Percentiles rank a stretch among this genome's conserved stretches.
phyloP scores from a whole-genome alignment of 2,113 vertebrate species.

The Cavia porcellus region DNA sequence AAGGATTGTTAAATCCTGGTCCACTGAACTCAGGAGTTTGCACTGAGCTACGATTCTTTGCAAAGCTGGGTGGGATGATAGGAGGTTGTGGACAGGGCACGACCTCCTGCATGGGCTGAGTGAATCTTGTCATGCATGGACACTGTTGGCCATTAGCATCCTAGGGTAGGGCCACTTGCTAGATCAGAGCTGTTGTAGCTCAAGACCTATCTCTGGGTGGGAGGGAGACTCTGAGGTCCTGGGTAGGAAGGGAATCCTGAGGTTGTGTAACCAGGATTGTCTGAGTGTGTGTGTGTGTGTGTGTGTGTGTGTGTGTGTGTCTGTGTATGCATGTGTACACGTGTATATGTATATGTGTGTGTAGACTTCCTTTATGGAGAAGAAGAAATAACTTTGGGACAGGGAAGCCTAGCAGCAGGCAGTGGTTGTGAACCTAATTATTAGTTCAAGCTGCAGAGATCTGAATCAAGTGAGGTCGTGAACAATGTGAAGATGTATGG shows the following conservation, averaged over 20 bases:
- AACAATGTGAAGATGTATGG: neutral
- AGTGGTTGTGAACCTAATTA: neutral
- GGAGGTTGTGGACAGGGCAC: neutral
- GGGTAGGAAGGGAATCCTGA: neutral
- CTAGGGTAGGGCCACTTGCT: neutral
- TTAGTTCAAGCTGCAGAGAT: constrained; percentile 4
- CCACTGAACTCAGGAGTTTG: neutral
- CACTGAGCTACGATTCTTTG: neutral
- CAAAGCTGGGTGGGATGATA: neutral
- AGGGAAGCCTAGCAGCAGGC: neutral
- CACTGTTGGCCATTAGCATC: neutral
- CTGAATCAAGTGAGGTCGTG: neutral
- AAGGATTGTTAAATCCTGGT: neutral
- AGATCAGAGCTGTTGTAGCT: neutral
- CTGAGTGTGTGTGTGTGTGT: neutral
- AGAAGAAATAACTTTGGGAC: neutral
- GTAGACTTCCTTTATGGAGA: neutral
- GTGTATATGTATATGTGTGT: neutral
- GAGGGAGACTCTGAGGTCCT: neutral
- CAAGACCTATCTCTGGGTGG: neutral
- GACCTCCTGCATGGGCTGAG: neutral
- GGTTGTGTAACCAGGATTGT: neutral
- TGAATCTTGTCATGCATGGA: neutral
- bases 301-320: neutral
- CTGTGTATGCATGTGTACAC: neutral